A percentile compares a stretch with the other conserved stretches of the same genome.
Conservation (phyloP, 2,113 vertebrate species). For the Saccopteryx leptura region DNA sequence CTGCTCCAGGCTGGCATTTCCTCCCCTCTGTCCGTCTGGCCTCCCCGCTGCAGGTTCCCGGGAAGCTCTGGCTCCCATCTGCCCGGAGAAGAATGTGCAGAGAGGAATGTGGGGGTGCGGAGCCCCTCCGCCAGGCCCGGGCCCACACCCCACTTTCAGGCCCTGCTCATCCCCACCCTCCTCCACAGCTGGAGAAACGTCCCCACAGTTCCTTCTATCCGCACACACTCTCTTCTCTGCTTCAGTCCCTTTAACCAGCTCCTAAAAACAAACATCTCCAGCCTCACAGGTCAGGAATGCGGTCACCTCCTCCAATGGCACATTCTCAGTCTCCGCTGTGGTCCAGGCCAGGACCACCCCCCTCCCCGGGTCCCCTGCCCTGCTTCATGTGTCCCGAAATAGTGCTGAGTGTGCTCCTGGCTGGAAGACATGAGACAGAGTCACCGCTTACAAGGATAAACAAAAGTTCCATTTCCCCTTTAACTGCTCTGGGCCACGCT, state of each 20-base stretch:
- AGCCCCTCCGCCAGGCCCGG: not conserved
- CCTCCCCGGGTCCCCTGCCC: no score
- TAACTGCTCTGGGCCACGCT: constrained; percentile 68
- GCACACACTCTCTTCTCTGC: not conserved
- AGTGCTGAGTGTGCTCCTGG: not conserved
- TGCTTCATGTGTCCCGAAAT: not conserved
- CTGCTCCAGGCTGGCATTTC: not conserved
- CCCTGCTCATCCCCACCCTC: not conserved
- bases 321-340: not conserved
- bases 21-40: not conserved
- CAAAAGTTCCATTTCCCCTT: constrained; percentile 76
- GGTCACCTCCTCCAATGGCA: not conserved
- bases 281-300: not conserved
- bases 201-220: not conserved
- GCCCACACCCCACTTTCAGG: not conserved
- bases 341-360: not conserved
- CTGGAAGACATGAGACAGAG: not conserved
- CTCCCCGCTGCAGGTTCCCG: not conserved
- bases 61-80: not conserved
- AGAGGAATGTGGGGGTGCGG: not conserved
- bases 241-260: not conserved
- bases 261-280: not conserved
- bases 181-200: accelerated
- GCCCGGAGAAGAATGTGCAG: not conserved
- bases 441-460: constrained; percentile 65